Evolutionary conservation across 2,888 invertebrate genomes (phyloP), one percentile per base, ranked within the genome.

Genomic region (Napeogenes inachia): DNA sequence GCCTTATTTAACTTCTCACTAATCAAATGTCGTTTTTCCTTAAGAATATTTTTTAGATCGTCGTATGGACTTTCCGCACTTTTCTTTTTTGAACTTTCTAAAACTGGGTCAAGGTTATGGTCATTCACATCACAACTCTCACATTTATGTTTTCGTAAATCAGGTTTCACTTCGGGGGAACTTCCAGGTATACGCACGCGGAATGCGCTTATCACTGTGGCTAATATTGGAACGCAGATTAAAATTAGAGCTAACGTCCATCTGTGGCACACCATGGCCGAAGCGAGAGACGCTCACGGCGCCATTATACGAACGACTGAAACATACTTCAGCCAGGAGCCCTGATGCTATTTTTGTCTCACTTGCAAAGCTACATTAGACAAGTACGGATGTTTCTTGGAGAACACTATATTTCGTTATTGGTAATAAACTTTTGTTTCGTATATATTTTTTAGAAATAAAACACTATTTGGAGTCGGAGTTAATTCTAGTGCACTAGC

Each of bases 401-500:
- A 84, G 80, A 76, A 73, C 77, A 76, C 74, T 67, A 64, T 57
- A 69, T 66, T 64, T 63, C 76, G 74, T 75, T 60, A 61, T 73
- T 75, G 77, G 76, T 74, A 75, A 71, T 72, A 75, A 72, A 74
- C 74, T 74, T 75, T 74, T 73, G 71, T 73, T 74, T 75, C 71
- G 72, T 68, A 72, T 65, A 71, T 72, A 73, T 68, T 74, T 77
- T 81, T 85, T 79, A 74, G 77, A 75, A 71, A 78, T 77, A 81
- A 81, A 81, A 79, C 81, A 82, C 79, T 78, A 80, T 80, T 80
- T 82, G 77, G 76, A 74, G 92, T 77, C 92, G 89, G 75, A 92
- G 91, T 85, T 94, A 93, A 79, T 93, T 92, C 71, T 92, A 93
- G 72, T 93, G 78, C 79, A 94, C 93, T 80, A 94, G 87, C 82